Conservation (phyloP, 2,888 invertebrate genomes). For the Callinectes sapidus region DNA sequence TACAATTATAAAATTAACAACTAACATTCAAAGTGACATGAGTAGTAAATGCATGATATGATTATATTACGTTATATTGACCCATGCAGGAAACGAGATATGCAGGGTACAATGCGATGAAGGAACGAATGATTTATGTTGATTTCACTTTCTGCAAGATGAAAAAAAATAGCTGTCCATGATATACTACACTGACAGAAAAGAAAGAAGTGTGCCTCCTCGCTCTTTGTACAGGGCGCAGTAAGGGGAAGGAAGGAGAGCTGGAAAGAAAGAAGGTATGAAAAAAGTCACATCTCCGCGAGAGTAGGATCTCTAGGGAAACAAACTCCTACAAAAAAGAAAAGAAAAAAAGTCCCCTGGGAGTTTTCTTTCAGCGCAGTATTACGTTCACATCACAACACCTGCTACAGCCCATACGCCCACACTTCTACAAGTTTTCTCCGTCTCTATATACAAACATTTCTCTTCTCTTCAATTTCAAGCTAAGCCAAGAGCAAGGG, state of each 20-base stretch:
- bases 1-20: not conserved
- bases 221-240: not conserved
- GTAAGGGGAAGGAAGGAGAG: not conserved
- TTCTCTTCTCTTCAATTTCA: not conserved
- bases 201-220: not conserved
- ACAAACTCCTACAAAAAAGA: not conserved
- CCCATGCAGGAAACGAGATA: not conserved
- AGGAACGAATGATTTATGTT: not conserved
- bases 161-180: not conserved
- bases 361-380: not conserved
- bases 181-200: not conserved
- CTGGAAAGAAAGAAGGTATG: not conserved
- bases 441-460: not conserved
- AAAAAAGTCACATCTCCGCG: not conserved
- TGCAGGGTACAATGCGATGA: not conserved
- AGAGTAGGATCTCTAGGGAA: not conserved
- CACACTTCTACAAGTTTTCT: not conserved
- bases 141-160: not conserved
- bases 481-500: not conserved
- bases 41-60: not conserved
- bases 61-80: not conserved
- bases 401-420: not conserved
- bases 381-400: not conserved
- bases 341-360: not conserved
- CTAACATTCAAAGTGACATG: not conserved